phyloP scores from a whole-genome alignment of 2,797 vertebrate species.

The Phalanger gymnotis region DNA sequence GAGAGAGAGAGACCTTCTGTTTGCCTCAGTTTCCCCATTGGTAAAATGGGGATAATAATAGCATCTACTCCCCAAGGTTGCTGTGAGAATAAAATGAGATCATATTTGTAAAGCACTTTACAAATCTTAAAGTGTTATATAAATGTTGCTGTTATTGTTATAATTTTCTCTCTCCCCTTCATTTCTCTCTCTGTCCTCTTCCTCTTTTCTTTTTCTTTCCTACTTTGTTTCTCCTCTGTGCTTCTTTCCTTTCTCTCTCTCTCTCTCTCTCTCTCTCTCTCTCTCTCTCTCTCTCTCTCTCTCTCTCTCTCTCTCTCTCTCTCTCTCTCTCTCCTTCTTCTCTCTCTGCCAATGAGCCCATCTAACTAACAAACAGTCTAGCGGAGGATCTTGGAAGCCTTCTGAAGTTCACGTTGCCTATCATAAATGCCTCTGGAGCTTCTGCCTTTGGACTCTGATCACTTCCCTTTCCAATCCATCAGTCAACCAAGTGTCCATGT shows the following conservation, averaged over 20 bases:
- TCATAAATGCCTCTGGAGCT: slow-evolving; percentile 1
- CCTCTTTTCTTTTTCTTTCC: too few relatives aligned
- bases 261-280: too few relatives aligned
- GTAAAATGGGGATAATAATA: too few relatives aligned
- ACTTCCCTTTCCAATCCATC: background rate
- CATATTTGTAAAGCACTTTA: background rate
- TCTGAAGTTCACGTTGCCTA: background rate
- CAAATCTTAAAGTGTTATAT: background rate
- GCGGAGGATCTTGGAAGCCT: background rate
- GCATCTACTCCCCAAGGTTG: background rate
- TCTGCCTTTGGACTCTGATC: background rate
- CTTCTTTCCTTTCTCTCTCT: too few relatives aligned
- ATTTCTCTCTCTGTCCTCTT: too few relatives aligned
- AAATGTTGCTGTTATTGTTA: background rate
- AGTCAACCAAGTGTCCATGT: background rate
- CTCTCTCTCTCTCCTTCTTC: background rate
- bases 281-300: background rate
- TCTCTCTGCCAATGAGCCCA: background rate
- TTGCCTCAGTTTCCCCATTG: too few relatives aligned
- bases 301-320: too few relatives aligned
- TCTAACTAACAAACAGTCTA: background rate
- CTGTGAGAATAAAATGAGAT: background rate
- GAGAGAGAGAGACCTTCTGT: too few relatives aligned
- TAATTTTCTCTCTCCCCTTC: too few relatives aligned
- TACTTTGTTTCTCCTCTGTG: too few relatives aligned